Percentiles rank a stretch among this genome's conserved stretches.
phyloP scores from a whole-genome alignment of 2,113 vertebrate species.

The Merops nubicus region DNA sequence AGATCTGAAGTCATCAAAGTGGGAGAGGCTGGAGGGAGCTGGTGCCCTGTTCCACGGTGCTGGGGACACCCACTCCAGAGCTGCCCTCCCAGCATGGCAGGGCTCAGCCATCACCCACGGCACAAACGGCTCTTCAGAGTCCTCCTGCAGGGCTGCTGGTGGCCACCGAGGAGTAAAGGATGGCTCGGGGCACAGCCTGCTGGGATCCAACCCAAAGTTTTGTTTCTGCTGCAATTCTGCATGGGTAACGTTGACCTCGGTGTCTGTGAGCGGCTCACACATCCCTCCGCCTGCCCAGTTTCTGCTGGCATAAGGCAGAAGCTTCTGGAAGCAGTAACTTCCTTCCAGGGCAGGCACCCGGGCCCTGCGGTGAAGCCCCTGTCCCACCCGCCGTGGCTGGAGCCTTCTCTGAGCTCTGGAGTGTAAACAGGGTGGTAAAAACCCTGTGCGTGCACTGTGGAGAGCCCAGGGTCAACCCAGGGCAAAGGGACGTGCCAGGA shows the following conservation, averaged over 20 bases:
- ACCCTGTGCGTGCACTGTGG: fast-evolving
- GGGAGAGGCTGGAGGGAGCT: background rate
- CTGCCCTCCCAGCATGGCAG: no score
- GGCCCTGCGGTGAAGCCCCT: background rate
- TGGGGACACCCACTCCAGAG: background rate
- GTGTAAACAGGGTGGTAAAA: background rate
- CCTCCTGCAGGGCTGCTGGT: background rate
- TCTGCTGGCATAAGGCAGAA: background rate
- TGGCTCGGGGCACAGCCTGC: background rate
- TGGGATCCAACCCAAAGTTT: fast-evolving
- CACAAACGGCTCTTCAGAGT: background rate
- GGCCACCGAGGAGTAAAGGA: fast-evolving
- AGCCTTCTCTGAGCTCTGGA: background rate
- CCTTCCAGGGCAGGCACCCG: no score
- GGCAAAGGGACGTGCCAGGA: background rate
- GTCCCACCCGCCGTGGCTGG: background rate
- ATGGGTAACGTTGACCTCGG: fast-evolving
- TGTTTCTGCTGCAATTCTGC: background rate
- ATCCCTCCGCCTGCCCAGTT: background rate
- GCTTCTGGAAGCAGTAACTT: background rate
- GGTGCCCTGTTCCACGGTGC: background rate
- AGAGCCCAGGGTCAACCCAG: background rate
- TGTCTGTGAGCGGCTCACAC: background rate
- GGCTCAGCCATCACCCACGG: no score
- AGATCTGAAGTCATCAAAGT: background rate